These are phyloP conservation scores for Distichodus sexfasciatus DNA, from an alignment of 2,797 vertebrate species.

Conservation along the genomic window DNA sequence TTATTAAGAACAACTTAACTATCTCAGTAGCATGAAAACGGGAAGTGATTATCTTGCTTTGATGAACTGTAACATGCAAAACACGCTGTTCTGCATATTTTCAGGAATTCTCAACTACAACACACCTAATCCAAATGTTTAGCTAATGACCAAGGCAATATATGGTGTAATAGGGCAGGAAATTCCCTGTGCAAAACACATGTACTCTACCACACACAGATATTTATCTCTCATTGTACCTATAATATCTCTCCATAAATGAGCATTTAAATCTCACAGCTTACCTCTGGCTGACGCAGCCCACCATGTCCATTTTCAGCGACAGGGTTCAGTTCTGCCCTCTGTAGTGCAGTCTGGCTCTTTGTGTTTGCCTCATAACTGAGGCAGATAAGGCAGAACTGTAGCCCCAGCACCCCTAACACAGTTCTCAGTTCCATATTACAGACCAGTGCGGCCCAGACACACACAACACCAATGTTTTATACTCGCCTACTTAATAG, in stretches of 20 bases:
- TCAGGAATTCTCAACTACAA: too few relatives aligned
- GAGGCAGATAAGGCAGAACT: conserved; percentile 45
- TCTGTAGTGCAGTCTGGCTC: neutral
- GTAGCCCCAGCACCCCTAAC: conserved; percentile 51
- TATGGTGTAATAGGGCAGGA: too few relatives aligned
- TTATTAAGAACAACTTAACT: too few relatives aligned
- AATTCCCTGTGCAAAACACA: too few relatives aligned
- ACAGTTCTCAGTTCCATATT: conserved; percentile 51
- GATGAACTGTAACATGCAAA: too few relatives aligned
- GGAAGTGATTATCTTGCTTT: too few relatives aligned
- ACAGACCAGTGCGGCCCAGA: conserved; percentile 14
- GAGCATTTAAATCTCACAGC: neutral
- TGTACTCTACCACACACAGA: too few relatives aligned
- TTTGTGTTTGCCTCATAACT: conserved; percentile 26
- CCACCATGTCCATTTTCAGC: neutral
- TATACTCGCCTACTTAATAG: conserved; percentile 38
- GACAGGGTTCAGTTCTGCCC: neutral
- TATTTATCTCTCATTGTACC: neutral
- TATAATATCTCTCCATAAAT: neutral
- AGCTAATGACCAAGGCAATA: too few relatives aligned
- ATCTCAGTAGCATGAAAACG: too few relatives aligned
- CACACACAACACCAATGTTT: conserved; percentile 24
- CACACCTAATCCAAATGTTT: too few relatives aligned
- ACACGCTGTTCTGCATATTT: too few relatives aligned
- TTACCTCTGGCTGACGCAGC: conserved; percentile 9